Evolutionary conservation across 1,140 invertebrate species (phyloP).

Genomic region (Pseudomyrmex sp.): DNA sequence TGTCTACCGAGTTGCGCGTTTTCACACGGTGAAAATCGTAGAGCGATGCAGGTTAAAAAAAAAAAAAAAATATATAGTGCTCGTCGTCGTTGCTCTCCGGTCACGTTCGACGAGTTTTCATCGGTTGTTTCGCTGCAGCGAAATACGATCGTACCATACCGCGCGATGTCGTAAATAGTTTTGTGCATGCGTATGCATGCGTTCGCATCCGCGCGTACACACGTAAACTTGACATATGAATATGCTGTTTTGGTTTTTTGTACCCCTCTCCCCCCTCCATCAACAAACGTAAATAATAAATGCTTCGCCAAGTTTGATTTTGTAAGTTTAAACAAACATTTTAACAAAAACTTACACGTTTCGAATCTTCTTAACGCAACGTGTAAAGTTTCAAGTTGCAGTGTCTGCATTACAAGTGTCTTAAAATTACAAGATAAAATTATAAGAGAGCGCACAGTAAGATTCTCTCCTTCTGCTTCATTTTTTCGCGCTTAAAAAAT

Average conservation of each 20-base stretch:
- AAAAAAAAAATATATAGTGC: slow-evolving; percentile 43
- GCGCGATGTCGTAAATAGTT: slow-evolving; percentile 24
- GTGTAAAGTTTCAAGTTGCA: neutral
- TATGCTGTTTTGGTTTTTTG: neutral
- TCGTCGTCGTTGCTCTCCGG: slow-evolving; percentile 50
- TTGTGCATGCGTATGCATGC: slow-evolving; percentile 15
- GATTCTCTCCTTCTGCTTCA: too few relatives aligned
- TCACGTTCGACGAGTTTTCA: slow-evolving; percentile 71
- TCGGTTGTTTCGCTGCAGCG: slow-evolving; percentile 53
- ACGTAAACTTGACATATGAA: slow-evolving; percentile 34
- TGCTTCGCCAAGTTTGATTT: neutral
- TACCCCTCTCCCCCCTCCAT: too few relatives aligned
- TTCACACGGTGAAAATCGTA: slow-evolving; percentile 21
- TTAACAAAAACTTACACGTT: neutral
- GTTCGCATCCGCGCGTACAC: neutral
- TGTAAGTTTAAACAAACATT: neutral
- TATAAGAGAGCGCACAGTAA: too few relatives aligned
- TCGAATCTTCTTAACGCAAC: neutral
- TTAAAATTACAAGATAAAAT: neutral
- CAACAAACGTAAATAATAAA: slow-evolving; percentile 3
- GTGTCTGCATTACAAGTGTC: neutral
- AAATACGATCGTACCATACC: slow-evolving; percentile 46
- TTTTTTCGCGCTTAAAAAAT: neutral
- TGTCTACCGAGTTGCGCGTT: slow-evolving; percentile 22
- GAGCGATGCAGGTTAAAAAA: slow-evolving; percentile 30